phyloP scores from a whole-genome alignment of 2,797 vertebrate genomes.

The Pangasius mekongensis region DNA sequence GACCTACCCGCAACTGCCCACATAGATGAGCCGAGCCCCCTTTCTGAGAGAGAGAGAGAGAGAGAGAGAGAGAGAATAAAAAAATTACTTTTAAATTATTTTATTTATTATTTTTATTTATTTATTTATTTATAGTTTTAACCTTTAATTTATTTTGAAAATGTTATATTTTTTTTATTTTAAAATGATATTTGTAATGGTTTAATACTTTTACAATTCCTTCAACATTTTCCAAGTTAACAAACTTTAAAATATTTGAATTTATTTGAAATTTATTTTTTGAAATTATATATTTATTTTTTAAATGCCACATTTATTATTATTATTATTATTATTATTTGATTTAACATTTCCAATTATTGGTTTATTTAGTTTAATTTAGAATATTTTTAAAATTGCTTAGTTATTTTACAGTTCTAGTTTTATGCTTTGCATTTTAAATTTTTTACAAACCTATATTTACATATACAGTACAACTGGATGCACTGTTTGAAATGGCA shows the following conservation, averaged over 20 bases:
- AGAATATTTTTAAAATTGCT: not conserved
- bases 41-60: constrained; percentile 70
- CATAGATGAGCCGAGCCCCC: constrained; percentile 89
- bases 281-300: not conserved
- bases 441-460: not conserved
- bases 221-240: not conserved
- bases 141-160: not conserved
- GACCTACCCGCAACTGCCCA: constrained; percentile 90
- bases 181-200: not conserved
- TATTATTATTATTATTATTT: not conserved
- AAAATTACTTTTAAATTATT: not conserved
- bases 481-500: not conserved
- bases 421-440: not conserved
- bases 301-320: not conserved
- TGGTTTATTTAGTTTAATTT: not conserved
- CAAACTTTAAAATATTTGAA: not conserved
- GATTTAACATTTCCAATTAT: too few relatives aligned
- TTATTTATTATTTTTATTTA: not conserved
- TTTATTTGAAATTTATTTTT: not conserved
- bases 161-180: not conserved
- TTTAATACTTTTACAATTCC: not conserved
- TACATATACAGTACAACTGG: not conserved
- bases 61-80: not conserved
- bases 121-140: not conserved
- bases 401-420: not conserved